Evolutionary conservation across 2,797 vertebrate species (phyloP).

Genomic region (Pseudotriccus pelzelni): DNA sequence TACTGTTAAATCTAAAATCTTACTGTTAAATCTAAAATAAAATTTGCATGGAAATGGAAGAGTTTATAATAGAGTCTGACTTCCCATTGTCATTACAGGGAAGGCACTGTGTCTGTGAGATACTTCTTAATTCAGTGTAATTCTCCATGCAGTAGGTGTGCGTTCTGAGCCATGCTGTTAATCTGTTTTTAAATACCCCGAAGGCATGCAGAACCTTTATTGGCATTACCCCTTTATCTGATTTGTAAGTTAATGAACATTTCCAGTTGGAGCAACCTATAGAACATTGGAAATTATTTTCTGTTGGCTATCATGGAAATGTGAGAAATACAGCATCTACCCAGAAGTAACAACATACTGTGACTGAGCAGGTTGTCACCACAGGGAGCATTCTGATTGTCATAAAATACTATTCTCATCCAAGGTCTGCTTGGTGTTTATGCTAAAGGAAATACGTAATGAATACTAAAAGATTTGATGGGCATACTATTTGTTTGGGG

Average conservation of each 20-base stretch:
- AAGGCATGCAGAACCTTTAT: background rate
- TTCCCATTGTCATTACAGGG: background rate
- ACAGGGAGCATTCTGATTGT: background rate
- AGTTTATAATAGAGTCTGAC: background rate
- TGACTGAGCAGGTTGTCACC: background rate
- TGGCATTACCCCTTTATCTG: background rate
- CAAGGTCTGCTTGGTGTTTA: background rate
- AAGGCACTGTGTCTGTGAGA: background rate
- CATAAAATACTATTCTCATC: background rate
- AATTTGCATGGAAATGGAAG: background rate
- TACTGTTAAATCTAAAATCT: background rate
- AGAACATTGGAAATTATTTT: background rate
- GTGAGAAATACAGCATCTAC: background rate
- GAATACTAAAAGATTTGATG: background rate
- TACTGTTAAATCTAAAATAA: background rate
- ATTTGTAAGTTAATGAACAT: background rate
- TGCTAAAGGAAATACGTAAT: background rate
- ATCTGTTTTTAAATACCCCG: background rate
- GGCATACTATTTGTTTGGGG: background rate
- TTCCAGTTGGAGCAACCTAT: background rate
- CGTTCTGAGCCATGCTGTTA: background rate
- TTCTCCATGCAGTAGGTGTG: background rate
- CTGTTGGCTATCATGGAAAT: background rate
- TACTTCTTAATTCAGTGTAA: background rate
- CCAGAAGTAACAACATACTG: background rate